Percentiles rank a stretch among this genome's conserved stretches.
phyloP scores from a whole-genome alignment of 2,797 vertebrate genomes.

The Cyprinella venusta region DNA sequence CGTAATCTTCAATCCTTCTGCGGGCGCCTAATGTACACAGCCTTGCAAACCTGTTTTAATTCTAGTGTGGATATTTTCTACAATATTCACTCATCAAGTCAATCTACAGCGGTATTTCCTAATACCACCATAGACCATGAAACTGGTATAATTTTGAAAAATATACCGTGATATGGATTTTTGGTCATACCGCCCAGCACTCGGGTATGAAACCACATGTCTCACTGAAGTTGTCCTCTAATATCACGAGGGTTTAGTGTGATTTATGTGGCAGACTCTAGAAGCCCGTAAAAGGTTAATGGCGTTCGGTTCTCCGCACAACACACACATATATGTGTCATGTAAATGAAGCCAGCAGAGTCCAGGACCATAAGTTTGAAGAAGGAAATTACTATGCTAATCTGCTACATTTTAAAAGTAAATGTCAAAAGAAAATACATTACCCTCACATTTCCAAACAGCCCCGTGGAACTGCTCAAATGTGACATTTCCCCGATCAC shows the following conservation, averaged over 20 bases:
- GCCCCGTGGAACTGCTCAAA: slow-evolving; percentile 57
- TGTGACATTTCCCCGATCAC: slow-evolving; percentile 72
- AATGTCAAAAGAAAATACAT: slow-evolving; percentile 80
- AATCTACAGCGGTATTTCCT: too few species aligned
- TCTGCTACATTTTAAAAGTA: slow-evolving; percentile 75
- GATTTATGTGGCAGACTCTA: neutral
- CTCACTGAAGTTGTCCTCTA: neutral
- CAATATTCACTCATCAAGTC: too few species aligned
- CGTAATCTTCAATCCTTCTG: too few species aligned
- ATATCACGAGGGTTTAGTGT: slow-evolving; percentile 57
- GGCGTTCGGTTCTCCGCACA: slow-evolving; percentile 58
- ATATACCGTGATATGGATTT: too few species aligned
- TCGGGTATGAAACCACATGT: neutral
- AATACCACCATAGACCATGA: too few species aligned
- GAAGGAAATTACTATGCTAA: slow-evolving; percentile 79
- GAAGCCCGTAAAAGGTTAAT: slow-evolving; percentile 76
- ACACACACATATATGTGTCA: slow-evolving; percentile 64
- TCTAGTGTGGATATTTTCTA: too few species aligned
- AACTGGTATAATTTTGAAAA: too few species aligned
- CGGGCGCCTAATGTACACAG: too few species aligned
- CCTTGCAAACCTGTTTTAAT: too few species aligned
- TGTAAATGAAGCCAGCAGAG: slow-evolving; percentile 71
- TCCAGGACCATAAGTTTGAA: slow-evolving; percentile 59
- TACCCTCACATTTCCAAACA: slow-evolving; percentile 67
- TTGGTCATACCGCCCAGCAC: too few species aligned